phyloP scores from a whole-genome alignment of 2,797 vertebrate species.

The Lemur catta region DNA sequence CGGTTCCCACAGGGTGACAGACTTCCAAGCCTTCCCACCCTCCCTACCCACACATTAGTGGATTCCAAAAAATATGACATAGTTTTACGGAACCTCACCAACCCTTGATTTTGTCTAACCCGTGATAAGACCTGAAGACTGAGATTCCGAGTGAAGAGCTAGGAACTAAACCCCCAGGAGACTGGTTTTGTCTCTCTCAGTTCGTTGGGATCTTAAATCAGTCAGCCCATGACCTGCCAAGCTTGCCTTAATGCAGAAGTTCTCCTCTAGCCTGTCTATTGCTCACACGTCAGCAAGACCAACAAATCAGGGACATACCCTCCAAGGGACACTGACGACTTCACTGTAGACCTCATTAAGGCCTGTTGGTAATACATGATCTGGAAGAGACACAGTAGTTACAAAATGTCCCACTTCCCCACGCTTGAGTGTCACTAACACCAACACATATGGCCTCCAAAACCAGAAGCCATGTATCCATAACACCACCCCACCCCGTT shows the following conservation, averaged over 20 bases:
- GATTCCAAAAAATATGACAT: not conserved
- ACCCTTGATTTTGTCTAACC: no score
- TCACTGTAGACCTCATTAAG: slow-evolving; percentile 95
- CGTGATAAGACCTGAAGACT: not conserved
- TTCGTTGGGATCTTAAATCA: not conserved
- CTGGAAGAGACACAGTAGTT: slow-evolving; percentile 81
- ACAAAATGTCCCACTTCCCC: not conserved
- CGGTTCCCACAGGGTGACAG: fast-evolving
- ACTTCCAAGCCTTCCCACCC: not conserved
- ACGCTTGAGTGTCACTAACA: fast-evolving
- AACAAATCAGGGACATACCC: slow-evolving; percentile 87
- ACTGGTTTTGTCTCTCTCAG: not conserved
- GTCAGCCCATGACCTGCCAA: not conserved
- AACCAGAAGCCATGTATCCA: not conserved
- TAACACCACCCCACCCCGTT: fast-evolving
- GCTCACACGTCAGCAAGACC: not conserved
- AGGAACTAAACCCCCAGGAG: not conserved
- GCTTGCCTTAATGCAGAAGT: not conserved
- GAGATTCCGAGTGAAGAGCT: not conserved
- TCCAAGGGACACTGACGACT: slow-evolving; percentile 96
- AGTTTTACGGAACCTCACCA: not conserved
- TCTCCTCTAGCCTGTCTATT: not conserved
- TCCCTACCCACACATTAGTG: not conserved
- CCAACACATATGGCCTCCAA: not conserved
- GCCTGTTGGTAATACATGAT: slow-evolving; percentile 96